Conservation (phyloP, 2,797 vertebrate genomes). For the Rhinoraja longicauda region DNA sequence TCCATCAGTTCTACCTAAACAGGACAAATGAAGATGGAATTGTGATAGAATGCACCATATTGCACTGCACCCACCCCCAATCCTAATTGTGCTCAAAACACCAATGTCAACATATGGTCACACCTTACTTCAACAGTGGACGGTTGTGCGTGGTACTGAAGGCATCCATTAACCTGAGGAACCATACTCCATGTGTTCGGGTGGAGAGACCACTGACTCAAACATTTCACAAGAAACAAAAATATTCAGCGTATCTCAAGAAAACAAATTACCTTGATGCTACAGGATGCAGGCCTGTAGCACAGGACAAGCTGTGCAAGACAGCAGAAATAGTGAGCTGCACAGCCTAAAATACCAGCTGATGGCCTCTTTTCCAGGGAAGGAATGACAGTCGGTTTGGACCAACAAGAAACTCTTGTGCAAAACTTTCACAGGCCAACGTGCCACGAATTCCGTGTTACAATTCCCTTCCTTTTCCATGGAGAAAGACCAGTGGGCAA, state of each 20-base stretch:
- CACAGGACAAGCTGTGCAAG: background rate
- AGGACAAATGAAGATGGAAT: background rate
- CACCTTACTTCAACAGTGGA: background rate
- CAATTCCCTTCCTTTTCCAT: background rate
- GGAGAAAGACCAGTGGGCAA: background rate
- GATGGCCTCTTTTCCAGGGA: background rate
- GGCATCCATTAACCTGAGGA: background rate
- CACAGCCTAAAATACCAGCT: background rate
- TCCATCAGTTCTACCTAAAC: background rate
- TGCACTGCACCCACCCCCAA: background rate
- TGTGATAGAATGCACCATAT: background rate
- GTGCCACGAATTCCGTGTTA: background rate
- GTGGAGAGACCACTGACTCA: background rate
- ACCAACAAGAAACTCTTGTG: background rate
- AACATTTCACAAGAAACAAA: background rate
- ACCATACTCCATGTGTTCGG: background rate
- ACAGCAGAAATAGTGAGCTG: background rate
- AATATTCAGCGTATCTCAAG: background rate
- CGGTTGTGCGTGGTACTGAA: background rate
- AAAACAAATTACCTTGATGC: background rate
- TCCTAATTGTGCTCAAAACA: background rate
- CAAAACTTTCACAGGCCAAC: background rate
- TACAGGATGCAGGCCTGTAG: background rate
- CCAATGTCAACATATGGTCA: background rate
- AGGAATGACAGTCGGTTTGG: background rate